Evolutionary conservation across 2,113 vertebrate genomes (phyloP).

Genomic region (Pelusios castaneus): DNA sequence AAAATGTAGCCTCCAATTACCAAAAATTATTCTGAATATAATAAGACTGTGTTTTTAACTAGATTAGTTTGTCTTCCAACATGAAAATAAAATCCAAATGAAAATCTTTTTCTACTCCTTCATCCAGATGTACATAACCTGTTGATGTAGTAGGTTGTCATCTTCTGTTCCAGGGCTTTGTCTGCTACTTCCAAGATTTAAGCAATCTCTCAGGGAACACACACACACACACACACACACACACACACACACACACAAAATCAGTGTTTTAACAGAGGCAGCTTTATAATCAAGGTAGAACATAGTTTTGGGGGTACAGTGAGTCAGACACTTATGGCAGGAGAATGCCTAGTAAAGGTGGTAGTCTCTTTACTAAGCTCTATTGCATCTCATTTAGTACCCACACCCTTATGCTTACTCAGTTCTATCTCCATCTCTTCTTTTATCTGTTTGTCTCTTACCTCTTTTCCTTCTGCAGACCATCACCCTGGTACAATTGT

Average conservation of each 20-base stretch:
- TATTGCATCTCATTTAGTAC: neutral
- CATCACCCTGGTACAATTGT: neutral
- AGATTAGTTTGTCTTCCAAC: accelerated
- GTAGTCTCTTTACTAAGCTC: neutral
- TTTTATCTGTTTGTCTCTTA: neutral
- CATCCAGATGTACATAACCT: neutral
- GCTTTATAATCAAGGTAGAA: accelerated
- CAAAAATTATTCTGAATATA: neutral
- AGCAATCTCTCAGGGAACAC: neutral
- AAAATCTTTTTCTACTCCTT: neutral
- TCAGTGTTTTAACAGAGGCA: neutral
- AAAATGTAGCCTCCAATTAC: neutral
- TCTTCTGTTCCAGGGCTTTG: neutral
- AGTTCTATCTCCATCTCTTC: neutral
- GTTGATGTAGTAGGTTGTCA: neutral
- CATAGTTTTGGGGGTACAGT: neutral
- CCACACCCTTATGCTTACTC: neutral
- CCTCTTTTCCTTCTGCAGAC: neutral
- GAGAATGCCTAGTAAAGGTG: neutral
- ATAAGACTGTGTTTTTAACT: neutral
- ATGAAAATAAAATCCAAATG: neutral
- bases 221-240: no score
- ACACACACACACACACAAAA: no score
- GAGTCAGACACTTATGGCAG: neutral
- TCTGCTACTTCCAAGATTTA: neutral